Evolutionary conservation across 1,140 invertebrate genomes (phyloP).

Genomic region (Drosophila bocqueti): DNA sequence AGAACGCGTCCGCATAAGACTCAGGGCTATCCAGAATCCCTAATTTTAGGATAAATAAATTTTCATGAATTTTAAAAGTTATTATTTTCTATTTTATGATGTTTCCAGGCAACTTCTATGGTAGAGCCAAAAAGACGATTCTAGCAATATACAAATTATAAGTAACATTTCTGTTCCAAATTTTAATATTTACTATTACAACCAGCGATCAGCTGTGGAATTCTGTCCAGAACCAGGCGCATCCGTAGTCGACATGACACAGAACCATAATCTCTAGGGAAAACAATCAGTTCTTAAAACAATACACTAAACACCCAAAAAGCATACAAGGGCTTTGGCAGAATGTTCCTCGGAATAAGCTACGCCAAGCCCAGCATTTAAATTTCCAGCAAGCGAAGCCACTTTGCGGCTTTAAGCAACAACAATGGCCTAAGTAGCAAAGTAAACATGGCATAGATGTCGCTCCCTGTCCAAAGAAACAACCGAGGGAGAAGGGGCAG

Average conservation of each 20-base stretch:
- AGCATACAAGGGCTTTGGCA: background rate
- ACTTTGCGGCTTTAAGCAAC: slow-evolving; percentile 78
- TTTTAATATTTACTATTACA: too few relatives aligned
- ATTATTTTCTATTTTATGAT: too few relatives aligned
- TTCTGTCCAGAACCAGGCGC: background rate
- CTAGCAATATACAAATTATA: too few relatives aligned
- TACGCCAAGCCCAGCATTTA: slow-evolving; percentile 60
- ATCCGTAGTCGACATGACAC: slow-evolving; percentile 40
- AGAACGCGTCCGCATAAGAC: too few relatives aligned
- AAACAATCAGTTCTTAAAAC: slow-evolving; percentile 68
- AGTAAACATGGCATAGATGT: slow-evolving; percentile 80
- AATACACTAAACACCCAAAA: slow-evolving; percentile 66
- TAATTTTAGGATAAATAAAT: too few relatives aligned
- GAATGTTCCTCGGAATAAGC: slow-evolving; percentile 31
- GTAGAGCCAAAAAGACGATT: too few relatives aligned
- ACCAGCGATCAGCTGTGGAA: background rate
- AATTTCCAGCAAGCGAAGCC: slow-evolving; percentile 61
- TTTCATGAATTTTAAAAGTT: too few relatives aligned
- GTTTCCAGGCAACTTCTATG: too few relatives aligned
- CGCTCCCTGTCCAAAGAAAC: slow-evolving; percentile 28
- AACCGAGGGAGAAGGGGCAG: background rate
- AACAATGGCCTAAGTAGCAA: slow-evolving; percentile 67
- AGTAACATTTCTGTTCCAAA: background rate
- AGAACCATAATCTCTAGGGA: slow-evolving; percentile 25
- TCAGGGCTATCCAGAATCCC: too few relatives aligned